Conservation (phyloP, 2,888 invertebrate genomes). For the Drosophila aldrichi region DNA sequence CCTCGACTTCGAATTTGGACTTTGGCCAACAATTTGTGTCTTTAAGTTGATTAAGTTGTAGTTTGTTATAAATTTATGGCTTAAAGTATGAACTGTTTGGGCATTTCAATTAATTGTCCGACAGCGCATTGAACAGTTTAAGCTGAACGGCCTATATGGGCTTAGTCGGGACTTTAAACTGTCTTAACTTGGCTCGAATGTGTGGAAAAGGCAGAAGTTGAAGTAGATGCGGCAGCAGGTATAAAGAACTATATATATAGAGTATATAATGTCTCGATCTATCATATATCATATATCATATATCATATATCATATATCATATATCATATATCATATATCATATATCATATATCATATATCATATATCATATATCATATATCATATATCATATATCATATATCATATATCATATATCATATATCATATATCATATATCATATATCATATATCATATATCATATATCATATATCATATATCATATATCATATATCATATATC, state of each 20-base stretch:
- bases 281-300: constrained; percentile 3
- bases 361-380: constrained; percentile 2
- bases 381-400: constrained; percentile 6
- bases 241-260: no score
- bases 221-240: neutral
- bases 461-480: neutral
- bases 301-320: neutral
- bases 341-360: neutral
- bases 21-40: constrained; percentile 12
- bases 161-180: neutral
- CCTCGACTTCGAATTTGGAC: constrained; percentile 18
- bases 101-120: neutral
- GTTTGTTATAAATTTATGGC: constrained; percentile 4
- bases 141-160: neutral
- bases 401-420: constrained; percentile 4
- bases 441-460: constrained; percentile 1
- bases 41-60: constrained; percentile 12
- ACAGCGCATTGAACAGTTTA: neutral
- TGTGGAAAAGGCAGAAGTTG: neutral
- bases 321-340: neutral
- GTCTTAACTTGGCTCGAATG: neutral
- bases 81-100: neutral
- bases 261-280: no score
- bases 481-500: neutral
- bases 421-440: constrained; percentile 3